Conservation (phyloP, 1,140 invertebrate species). For the Nephila pilipes region DNA sequence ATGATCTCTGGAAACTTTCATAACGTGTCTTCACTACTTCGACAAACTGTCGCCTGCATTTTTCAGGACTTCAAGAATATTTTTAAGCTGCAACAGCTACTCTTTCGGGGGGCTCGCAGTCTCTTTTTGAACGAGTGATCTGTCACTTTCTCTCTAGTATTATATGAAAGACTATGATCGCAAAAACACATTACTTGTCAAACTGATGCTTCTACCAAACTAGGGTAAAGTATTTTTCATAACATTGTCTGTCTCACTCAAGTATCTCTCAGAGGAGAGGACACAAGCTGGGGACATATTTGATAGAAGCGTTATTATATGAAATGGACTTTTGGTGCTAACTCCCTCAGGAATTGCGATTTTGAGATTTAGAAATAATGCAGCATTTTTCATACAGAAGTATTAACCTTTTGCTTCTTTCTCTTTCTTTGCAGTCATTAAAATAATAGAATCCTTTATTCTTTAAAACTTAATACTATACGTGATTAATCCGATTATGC, state of each 20-base stretch:
- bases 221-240: slow-evolving; percentile 73
- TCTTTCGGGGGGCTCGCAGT: neutral
- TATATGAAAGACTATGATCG: slow-evolving; percentile 74
- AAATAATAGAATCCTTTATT: too few species aligned
- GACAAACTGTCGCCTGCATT: slow-evolving; percentile 71
- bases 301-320: slow-evolving; percentile 47
- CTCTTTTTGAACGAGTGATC: slow-evolving; percentile 53
- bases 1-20: slow-evolving; percentile 68
- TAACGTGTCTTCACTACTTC: slow-evolving; percentile 56
- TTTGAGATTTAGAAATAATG: neutral
- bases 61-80: slow-evolving; percentile 44
- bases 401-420: too few species aligned
- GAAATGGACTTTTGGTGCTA: neutral
- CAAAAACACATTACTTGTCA: slow-evolving; percentile 75
- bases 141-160: slow-evolving; percentile 68
- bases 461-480: too few species aligned
- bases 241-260: slow-evolving; percentile 60
- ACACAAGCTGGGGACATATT: slow-evolving; percentile 34
- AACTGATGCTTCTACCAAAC: slow-evolving; percentile 69
- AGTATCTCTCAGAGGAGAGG: slow-evolving; percentile 12
- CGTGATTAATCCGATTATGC: too few species aligned
- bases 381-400: neutral
- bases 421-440: too few species aligned
- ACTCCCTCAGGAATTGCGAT: neutral
- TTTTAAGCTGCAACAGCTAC: slow-evolving; percentile 64